These are phyloP conservation scores for Stichopus chloronotus DNA, from an alignment of 35 echinoderm and acorn worm genomes.

Conservation along the genomic window DNA sequence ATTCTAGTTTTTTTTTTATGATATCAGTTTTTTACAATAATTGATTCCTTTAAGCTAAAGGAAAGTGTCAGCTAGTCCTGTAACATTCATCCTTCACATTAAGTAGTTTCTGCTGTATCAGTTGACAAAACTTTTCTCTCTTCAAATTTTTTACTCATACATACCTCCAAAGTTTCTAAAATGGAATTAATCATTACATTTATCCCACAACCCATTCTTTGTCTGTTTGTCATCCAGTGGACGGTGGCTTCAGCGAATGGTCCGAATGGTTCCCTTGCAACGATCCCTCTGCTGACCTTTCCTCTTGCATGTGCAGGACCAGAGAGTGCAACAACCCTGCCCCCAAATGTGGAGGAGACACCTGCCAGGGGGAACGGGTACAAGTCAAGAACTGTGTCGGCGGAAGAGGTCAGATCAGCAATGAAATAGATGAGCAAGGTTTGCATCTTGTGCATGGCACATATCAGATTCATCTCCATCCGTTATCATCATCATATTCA, in stretches of 20 bases:
- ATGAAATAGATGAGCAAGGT: conserved; percentile 25
- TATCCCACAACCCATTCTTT: no score
- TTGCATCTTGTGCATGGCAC: conserved; percentile 3
- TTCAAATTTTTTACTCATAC: not conserved
- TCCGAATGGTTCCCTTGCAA: conserved; percentile 86
- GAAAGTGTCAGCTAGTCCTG: not conserved
- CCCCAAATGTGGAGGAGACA: conserved; percentile 85
- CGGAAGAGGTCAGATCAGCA: conserved; percentile 33
- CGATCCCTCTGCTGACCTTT: conserved; percentile 60
- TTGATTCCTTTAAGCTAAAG: not conserved
- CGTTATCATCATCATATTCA: not conserved
- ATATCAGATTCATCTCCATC: not conserved
- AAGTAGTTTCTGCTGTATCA: not conserved
- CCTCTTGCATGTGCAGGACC: conserved; percentile 74
- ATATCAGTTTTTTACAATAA: not conserved
- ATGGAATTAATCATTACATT: no score
- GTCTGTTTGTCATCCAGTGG: conserved; percentile 24
- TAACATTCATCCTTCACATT: not conserved
- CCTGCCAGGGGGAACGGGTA: conserved; percentile 71
- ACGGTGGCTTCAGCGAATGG: conserved; percentile 89
- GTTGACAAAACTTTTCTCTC: not conserved
- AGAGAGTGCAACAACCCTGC: conserved; percentile 78
- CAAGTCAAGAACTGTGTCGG: conserved; percentile 95
- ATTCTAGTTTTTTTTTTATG: no score
- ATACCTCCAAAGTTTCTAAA: no score